These are phyloP conservation scores for Myodes glareolus DNA, from an alignment of 2,113 vertebrate species.

Conservation along the genomic window DNA sequence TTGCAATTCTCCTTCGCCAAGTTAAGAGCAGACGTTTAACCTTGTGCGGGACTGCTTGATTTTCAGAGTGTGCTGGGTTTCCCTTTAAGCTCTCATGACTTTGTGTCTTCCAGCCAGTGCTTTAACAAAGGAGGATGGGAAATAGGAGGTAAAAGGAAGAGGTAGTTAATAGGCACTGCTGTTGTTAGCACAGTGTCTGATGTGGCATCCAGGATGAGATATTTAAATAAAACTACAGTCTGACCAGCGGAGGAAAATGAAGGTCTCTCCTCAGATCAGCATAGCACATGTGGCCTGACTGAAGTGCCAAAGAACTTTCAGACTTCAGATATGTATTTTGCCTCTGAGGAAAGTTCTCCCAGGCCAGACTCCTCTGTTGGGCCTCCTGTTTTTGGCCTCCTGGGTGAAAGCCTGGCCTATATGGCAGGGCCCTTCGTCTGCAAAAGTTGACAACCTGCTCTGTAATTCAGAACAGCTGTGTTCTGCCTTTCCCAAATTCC, in stretches of 20 bases:
- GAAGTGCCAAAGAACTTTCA: conserved; percentile 51
- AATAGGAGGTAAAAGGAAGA: not conserved
- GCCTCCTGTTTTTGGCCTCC: not conserved
- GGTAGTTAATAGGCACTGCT: not conserved
- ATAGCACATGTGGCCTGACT: conserved; percentile 5
- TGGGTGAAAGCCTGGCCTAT: conserved; percentile 25
- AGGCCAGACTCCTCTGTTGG: conserved; percentile 11
- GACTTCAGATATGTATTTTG: conserved; percentile 49
- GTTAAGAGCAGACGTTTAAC: conserved; percentile 63
- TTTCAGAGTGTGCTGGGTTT: conserved; percentile 43
- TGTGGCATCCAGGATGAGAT: not conserved
- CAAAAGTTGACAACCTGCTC: conserved; percentile 72
- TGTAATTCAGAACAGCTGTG: conserved; percentile 77
- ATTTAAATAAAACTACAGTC: not conserved
- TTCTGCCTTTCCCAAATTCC: conserved; percentile 70
- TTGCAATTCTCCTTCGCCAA: conserved; percentile 27
- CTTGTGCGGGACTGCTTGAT: conserved; percentile 29
- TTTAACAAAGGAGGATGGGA: not conserved
- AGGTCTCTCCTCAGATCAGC: conserved; percentile 13
- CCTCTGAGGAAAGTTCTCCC: conserved; percentile 53
- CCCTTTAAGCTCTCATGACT: not conserved
- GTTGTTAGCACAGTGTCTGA: not conserved
- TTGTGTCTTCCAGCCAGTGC: not conserved
- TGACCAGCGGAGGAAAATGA: conserved; percentile 14
- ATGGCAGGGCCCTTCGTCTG: conserved; percentile 43